phyloP scores from a whole-genome alignment of 2,888 invertebrate species.

The Bombylius major region DNA sequence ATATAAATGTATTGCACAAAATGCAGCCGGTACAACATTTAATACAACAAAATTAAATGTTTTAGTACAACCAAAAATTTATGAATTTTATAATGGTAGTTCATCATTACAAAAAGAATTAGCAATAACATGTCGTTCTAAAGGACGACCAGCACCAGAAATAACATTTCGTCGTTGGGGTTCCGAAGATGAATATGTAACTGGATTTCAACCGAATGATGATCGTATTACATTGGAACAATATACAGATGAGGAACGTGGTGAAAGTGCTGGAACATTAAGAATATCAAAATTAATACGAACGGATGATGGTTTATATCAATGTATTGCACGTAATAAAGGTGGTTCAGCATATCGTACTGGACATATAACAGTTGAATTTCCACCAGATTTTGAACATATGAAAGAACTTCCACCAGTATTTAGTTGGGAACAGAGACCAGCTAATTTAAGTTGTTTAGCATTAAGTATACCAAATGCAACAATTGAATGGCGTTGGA shows the following conservation, averaged over 20 bases:
- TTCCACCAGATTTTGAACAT: constrained; percentile 64
- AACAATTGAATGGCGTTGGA: constrained; percentile 72
- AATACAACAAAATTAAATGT: constrained; percentile 55
- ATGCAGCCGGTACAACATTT: constrained; percentile 61
- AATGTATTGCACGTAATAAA: constrained; percentile 70
- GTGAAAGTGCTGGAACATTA: constrained; percentile 52
- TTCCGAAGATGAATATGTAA: constrained; percentile 46
- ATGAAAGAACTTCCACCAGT: constrained; percentile 56
- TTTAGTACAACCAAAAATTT: constrained; percentile 67
- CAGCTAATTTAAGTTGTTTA: constrained; percentile 74
- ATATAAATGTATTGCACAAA: constrained; percentile 69
- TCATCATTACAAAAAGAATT: constrained; percentile 48
- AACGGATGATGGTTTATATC: constrained; percentile 77
- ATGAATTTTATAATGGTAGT: constrained; percentile 62
- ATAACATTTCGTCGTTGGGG: constrained; percentile 71
- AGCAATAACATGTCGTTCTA: constrained; percentile 60
- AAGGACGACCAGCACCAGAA: constrained; percentile 67
- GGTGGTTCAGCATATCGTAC: constrained; percentile 64
- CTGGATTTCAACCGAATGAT: constrained; percentile 51
- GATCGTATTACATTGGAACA: constrained; percentile 54
- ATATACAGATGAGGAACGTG: constrained; percentile 39
- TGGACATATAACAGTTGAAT: constrained; percentile 73
- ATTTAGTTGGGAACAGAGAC: constrained; percentile 71
- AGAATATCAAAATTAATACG: constrained; percentile 52
- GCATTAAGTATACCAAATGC: constrained; percentile 87